Percentiles rank a stretch among this genome's conserved stretches.
Evolutionary conservation across 2,113 vertebrate species (phyloP).

Genomic region (Illadopsis cleaveri): DNA sequence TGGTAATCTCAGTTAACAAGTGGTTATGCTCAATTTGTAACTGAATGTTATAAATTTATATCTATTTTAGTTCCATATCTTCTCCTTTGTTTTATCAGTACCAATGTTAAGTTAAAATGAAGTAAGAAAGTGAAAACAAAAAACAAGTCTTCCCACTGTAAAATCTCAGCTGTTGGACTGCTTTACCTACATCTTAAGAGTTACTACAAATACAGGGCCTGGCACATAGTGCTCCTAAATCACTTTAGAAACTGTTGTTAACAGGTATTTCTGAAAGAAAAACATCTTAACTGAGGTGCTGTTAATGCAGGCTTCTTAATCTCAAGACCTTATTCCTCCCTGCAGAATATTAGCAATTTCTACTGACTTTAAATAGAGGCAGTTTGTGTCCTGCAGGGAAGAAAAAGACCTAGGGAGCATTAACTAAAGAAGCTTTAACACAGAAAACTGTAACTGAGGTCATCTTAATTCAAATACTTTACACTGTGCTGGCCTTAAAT

Average conservation of each 20-base stretch:
- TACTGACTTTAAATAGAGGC: slow-evolving; percentile 23
- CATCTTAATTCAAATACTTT: slow-evolving; percentile 46
- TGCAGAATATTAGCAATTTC: slow-evolving; percentile 12
- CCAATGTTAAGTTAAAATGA: neutral
- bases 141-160: neutral
- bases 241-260: neutral
- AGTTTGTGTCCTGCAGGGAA: slow-evolving; percentile 44
- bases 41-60: neutral
- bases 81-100: neutral
- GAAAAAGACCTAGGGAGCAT: slow-evolving; percentile 5
- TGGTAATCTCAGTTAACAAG: neutral
- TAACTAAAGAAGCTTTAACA: slow-evolving; percentile 34
- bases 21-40: neutral
- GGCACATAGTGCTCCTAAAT: neutral
- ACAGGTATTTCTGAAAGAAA: neutral
- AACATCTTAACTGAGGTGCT: neutral
- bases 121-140: neutral
- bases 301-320: neutral
- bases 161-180: neutral
- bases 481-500: slow-evolving; percentile 6
- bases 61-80: neutral
- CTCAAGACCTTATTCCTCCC: slow-evolving; percentile 3
- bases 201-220: neutral
- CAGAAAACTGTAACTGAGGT: slow-evolving; percentile 29
- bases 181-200: neutral